Percentiles rank a stretch among this genome's conserved stretches.
phyloP scores from a whole-genome alignment of 64 coral and sea anemone species.

The Hydrozoanthus tunicans region DNA sequence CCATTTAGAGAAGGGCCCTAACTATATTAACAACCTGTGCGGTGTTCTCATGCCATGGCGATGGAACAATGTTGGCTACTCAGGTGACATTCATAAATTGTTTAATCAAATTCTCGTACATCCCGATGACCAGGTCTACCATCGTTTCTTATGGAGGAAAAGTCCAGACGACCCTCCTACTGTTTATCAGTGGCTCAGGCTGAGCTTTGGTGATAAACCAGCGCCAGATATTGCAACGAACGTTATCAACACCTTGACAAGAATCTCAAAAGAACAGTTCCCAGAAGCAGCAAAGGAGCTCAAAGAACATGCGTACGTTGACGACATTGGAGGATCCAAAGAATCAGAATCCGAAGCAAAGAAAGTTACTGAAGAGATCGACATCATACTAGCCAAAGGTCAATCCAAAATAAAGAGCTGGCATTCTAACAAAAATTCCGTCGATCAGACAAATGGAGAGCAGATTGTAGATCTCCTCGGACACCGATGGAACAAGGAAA shows the following conservation, averaged over 20 bases:
- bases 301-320: conserved; percentile 58
- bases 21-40: conserved; percentile 43
- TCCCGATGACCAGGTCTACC: conserved; percentile 53
- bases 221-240: conserved; percentile 69
- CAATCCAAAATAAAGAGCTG: conserved; percentile 58
- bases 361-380: conserved; percentile 31
- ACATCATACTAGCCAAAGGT: conserved; percentile 59
- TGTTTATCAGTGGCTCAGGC: conserved; percentile 67
- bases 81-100: conserved; percentile 52
- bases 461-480: conserved; percentile 46
- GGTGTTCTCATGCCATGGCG: conserved; percentile 45
- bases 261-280: conserved; percentile 55
- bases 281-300: conserved; percentile 62
- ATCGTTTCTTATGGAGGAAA: conserved; percentile 61
- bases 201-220: conserved; percentile 67
- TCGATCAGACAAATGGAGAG: conserved; percentile 42
- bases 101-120: conserved; percentile 57
- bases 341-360: conserved; percentile 28
- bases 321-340: conserved; percentile 70
- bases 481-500: conserved; percentile 48
- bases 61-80: conserved; percentile 45
- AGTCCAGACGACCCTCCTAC: conserved; percentile 25
- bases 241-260: conserved; percentile 51
- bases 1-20: conserved; percentile 66
- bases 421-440: conserved; percentile 49